Base-by-base conservation (phyloP, 2,113 vertebrate genomes). In the Glaucidium brasilianum region DNA sequence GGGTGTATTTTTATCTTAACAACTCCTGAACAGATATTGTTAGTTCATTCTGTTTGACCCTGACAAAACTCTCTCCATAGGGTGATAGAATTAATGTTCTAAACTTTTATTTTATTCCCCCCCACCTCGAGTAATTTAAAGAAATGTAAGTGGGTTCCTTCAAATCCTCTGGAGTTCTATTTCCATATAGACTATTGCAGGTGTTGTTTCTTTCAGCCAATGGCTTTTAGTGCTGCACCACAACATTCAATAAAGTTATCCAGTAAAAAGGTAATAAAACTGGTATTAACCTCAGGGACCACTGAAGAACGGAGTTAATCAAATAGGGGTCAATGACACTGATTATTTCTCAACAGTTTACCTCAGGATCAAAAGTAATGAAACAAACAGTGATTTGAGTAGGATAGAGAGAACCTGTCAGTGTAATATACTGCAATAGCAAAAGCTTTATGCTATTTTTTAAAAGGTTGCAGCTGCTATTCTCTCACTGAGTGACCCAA, bases 221-320 rank as follows among this genome's bases (percentile, higher is more conserved):
- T 27, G 21, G 7, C 17, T 87, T 76, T 88, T 45, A 86, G 45
- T 81, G 47, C 35, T 77, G 67, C n/a, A n/a, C 50, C 19, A 22
- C 77, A 47, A 64, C 52, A 93, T 20, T 92, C 58, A 91, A 81
- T 66, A 55, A 74, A 91, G 78, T 89, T 92, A 94, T 81, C 58
- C 8, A 32, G 68, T 37, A 92, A 92, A 96, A 92, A 94, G 93
- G 21, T 43, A 91, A 93, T 71, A 96, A 83, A 76, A 84, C 20
- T 66, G 62, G 32, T 80, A 56, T 94, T 94, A 79, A 71, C 75
- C 52, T 91, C 56, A 76, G 72, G 66, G 32, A 84, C 21, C 58
- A 64, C 20, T 47, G 53, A 86, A 69, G 41, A 93, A 78, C 29
- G 75, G 49, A 94, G 39, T 95, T 90, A 95, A 92, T 96, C 27